Percentiles rank a stretch among this genome's conserved stretches.
Conservation (phyloP, 2,113 vertebrate genomes). For the Vicugna pacos region DNA sequence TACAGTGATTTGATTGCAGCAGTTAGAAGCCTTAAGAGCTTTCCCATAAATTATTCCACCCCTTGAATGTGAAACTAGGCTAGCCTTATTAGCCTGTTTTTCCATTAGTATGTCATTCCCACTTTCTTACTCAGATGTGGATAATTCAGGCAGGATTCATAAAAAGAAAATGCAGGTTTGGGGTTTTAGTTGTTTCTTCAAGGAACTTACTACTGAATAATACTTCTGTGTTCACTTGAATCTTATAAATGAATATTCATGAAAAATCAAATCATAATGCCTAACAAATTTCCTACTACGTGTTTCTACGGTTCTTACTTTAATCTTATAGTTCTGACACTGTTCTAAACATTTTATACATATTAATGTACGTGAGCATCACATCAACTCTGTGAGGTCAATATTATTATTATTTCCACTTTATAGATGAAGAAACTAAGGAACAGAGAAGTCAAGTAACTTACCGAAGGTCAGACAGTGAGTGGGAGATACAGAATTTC, state of each 20-base stretch:
- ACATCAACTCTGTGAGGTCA: background rate
- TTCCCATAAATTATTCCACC: slow-evolving; percentile 83
- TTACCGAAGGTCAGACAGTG: background rate
- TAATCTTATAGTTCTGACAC: slow-evolving; percentile 2
- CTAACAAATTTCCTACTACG: background rate
- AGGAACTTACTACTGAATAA: slow-evolving; percentile 65
- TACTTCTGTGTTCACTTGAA: slow-evolving; percentile 22
- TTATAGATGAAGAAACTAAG: slow-evolving; percentile 45
- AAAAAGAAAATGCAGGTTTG: slow-evolving; percentile 65
- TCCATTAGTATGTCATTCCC: slow-evolving; percentile 77
- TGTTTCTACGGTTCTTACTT: background rate
- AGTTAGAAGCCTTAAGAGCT: slow-evolving; percentile 82
- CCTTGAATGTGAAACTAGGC: slow-evolving; percentile 70
- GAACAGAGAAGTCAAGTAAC: background rate
- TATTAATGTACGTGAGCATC: background rate
- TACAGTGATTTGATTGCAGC: slow-evolving; percentile 83
- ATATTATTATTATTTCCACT: slow-evolving; percentile 46
- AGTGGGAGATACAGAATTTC: background rate
- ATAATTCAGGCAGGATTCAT: slow-evolving; percentile 68
- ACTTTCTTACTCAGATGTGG: slow-evolving; percentile 77
- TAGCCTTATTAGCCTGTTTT: slow-evolving; percentile 77
- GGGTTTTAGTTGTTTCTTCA: slow-evolving; percentile 49
- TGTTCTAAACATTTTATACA: background rate
- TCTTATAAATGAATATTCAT: slow-evolving; percentile 46
- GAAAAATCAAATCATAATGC: slow-evolving; percentile 7